Base-by-base conservation (phyloP, 2,113 vertebrate species). In the Grallaria varia region DNA sequence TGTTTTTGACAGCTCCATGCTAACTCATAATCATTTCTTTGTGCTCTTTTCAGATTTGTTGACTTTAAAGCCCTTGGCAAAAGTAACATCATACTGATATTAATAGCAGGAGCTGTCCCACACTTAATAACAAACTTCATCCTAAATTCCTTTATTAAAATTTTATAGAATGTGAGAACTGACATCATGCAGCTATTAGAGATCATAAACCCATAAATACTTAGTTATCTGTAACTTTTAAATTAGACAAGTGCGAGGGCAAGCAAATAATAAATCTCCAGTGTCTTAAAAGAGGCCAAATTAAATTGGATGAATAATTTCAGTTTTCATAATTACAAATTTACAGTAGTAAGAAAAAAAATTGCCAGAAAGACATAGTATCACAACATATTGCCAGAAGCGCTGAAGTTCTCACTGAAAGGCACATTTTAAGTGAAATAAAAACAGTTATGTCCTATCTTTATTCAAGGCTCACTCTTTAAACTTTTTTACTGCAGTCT, bases 151-250 rank as follows among this genome's bases (percentile, higher is more conserved):
- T 83, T 84, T 83, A 82, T 78, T 95, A 92, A 92, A 94, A 92
- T 68, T 80, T 83, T 62, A 76, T 66, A 94, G 42, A 86, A 63
- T 64, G 79, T 60, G 67, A 92, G 31, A 91, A 81, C 22, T 55
- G 63, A 62, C 78, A 89, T 67, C 33, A n/a, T 14, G 27, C 47
- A 76, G 47, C 39, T 82, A 73, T 91, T 92, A 91, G 85, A 94
- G 87, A 91, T 40, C 37, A 72, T 67, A 96, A 97, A 97, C 80
- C 96, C 14, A 89, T 71, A 92, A 71, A 69, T 94, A 96, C 59
- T 95, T 72, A 93, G 78, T 94, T 96, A 91, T 89, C 67, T 88
- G 59, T 96, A 95, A 94, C 71, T 94, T 97, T 97, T 95, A 96
- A 87, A 97, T 90, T 93, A 94, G 87, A 73, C 53, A 93, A 95